Evolutionary conservation across 1,140 invertebrate species (phyloP).

Genomic region (Heterodera carotae): DNA sequence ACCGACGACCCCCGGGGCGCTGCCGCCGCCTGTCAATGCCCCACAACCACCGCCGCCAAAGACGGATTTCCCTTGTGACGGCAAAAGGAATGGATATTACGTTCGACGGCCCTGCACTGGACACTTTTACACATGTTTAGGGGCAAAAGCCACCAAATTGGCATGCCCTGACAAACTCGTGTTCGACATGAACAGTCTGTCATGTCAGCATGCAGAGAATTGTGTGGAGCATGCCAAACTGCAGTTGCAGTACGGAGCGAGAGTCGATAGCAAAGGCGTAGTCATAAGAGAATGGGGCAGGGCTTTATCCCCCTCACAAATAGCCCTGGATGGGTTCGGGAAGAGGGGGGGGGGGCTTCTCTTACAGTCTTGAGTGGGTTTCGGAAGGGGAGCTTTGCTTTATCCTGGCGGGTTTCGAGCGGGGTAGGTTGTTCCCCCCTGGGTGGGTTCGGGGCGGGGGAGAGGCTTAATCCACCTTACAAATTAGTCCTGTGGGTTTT

Average conservation of each 20-base stretch:
- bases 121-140: slow-evolving; percentile 28
- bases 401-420: too few species aligned
- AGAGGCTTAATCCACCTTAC: too few species aligned
- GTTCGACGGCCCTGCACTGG: slow-evolving; percentile 24
- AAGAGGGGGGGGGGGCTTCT: too few species aligned
- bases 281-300: too few species aligned
- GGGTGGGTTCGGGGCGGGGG: too few species aligned
- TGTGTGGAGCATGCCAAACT: slow-evolving; percentile 9
- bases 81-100: slow-evolving; percentile 21
- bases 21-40: not conserved
- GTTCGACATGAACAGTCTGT: slow-evolving; percentile 31
- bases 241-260: not conserved
- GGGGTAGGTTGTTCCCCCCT: too few species aligned
- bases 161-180: slow-evolving; percentile 33
- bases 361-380: too few species aligned
- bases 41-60: slow-evolving; percentile 1
- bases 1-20: not conserved
- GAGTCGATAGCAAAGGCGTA: too few species aligned
- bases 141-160: slow-evolving; percentile 28
- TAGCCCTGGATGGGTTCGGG: too few species aligned
- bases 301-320: too few species aligned
- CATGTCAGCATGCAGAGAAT: slow-evolving; percentile 29
- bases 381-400: too few species aligned
- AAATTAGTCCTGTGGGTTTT: too few species aligned
- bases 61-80: not conserved